Evolutionary conservation across 1,140 invertebrate species (phyloP).

Genomic region (Heliothis subflexa): DNA sequence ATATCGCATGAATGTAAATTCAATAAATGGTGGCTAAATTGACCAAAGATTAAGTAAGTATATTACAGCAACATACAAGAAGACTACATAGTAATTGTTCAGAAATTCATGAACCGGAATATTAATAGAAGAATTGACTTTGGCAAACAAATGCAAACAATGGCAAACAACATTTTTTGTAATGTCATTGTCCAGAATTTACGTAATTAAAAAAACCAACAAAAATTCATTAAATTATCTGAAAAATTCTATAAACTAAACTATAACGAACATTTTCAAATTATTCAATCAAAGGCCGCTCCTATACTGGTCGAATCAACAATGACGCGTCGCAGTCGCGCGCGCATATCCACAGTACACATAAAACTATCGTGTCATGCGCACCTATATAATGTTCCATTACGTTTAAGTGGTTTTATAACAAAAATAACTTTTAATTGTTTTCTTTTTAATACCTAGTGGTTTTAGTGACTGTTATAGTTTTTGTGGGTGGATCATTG

Average conservation of each 20-base stretch:
- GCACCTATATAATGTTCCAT: constrained; percentile 29
- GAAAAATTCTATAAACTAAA: not conserved
- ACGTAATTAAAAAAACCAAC: no score
- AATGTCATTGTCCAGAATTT: no score
- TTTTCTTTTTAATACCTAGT: not conserved
- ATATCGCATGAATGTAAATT: no score
- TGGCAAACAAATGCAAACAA: no score
- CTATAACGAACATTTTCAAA: not conserved
- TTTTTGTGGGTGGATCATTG: not conserved
- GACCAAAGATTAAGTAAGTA: no score
- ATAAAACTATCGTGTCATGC: constrained; percentile 39
- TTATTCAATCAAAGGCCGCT: constrained; percentile 19
- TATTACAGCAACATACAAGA: no score
- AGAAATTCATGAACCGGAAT: no score
- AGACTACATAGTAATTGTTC: no score
- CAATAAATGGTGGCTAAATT: no score
- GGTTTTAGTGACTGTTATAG: not conserved
- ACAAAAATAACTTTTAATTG: constrained; percentile 10
- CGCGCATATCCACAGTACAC: constrained; percentile 35
- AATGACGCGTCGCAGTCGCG: constrained; percentile 34
- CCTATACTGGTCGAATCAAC: constrained; percentile 10
- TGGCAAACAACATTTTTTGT: no score
- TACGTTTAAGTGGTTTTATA: constrained; percentile 11
- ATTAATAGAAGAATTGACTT: no score
- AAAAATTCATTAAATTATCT: not conserved